phyloP scores from a whole-genome alignment of 1,140 invertebrate species.

The Sweltsa coloradensis region DNA sequence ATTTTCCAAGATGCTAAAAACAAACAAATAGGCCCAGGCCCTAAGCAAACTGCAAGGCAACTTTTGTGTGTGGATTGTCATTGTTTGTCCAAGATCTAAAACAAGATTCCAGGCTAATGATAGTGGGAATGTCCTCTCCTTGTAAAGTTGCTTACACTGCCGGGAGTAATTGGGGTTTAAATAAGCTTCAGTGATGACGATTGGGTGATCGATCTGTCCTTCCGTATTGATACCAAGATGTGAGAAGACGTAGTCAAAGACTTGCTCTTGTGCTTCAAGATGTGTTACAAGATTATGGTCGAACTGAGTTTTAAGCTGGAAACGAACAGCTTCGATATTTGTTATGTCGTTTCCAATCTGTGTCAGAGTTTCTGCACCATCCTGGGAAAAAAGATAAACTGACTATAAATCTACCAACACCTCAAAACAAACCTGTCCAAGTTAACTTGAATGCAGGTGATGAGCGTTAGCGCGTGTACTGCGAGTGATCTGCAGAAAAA shows the following conservation, averaged over 20 bases:
- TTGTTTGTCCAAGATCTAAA: no score
- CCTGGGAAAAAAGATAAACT: slow-evolving; percentile 26
- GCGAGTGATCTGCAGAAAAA: no score
- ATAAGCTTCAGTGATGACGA: slow-evolving; percentile 81
- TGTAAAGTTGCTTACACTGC: slow-evolving; percentile 54
- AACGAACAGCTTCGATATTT: slow-evolving; percentile 84
- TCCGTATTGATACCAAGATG: slow-evolving; percentile 80
- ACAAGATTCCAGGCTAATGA: no score
- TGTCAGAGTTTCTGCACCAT: slow-evolving; percentile 36
- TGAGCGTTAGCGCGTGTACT: no score
- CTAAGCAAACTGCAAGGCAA: no score
- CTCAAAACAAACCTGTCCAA: no score
- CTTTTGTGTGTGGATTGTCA: no score
- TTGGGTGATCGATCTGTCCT: slow-evolving; percentile 64
- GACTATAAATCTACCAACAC: neutral
- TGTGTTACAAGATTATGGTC: slow-evolving; percentile 89
- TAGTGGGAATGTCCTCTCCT: no score
- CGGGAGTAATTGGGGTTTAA: slow-evolving; percentile 85
- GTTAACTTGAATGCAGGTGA: no score
- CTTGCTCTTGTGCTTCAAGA: slow-evolving; percentile 85
- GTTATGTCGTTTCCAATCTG: slow-evolving; percentile 89
- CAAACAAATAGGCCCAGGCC: no score
- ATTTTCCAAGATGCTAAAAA: no score
- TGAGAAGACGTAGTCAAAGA: slow-evolving; percentile 83
- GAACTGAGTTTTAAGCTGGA: slow-evolving; percentile 81